Evolutionary conservation across 2,113 vertebrate species (phyloP), one percentile per base, ranked within the genome.

Genomic region (Spea bombifrons): DNA sequence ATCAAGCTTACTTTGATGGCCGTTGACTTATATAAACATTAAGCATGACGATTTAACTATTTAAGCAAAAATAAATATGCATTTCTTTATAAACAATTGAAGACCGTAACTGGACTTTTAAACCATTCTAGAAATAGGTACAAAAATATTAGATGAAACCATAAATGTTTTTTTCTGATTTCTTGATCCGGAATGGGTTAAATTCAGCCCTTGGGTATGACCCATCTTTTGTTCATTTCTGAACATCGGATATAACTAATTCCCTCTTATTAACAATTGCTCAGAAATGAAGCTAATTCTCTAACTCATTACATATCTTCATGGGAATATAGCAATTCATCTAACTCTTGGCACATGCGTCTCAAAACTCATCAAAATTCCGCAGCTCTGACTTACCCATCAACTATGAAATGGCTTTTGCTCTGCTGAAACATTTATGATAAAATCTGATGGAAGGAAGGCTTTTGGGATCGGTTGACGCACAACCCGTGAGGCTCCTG

Each of bases 351-450:
- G 71, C 71, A 73, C 59, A 55, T 53, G 48, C 3, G 77, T 64
- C 63, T 80, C 64, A 43, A 72, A 80, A 80, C 77, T 80, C 77
- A 73, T 80, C 77, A 80, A 59, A 50, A 80, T 73, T 73, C 77
- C 44, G 10, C 77, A 17, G 71, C 65, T 53, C 64, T 67, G 63
- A 73, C 77, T 59, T 59, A 64, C 77, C 71, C 71, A 68, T 80
- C 77, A 80, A 80, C 50, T 80, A 73, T 80, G 77, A 80, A 80
- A 80, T 80, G 77, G 13, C 71, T 80, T 80, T 68, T 80, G 48
- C 63, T 73, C 71, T 52, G 53, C 52, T 73, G 71, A 73, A 73
- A 67, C 52, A 67, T 80, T 73, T 67, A 80, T 73, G 70, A 73
- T 73, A 73, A 67, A 67, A 73, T 73, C 49, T 57, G 71, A 76